Base-by-base conservation (phyloP, 2,113 vertebrate genomes). In the Scalopus aquaticus region DNA sequence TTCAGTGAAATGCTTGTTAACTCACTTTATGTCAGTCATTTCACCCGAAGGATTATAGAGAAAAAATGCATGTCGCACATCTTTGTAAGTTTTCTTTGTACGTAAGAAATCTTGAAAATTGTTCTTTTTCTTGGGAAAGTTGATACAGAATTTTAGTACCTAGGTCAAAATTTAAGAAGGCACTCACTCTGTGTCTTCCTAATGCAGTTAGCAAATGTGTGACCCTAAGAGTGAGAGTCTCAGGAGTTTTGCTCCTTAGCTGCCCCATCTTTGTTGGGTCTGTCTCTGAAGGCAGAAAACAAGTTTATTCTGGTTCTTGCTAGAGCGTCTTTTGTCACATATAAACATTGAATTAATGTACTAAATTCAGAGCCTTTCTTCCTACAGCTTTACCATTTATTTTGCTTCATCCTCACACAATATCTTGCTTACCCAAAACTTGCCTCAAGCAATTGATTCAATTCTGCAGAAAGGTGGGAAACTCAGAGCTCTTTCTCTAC, bases 1-100 rank as follows among this genome's bases (percentile, higher is more conserved):
- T 95, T 93, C 49, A 92, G 0, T 79, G 15, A 88, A 88, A 84
- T 90, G 6, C 5, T 84, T 90, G 44, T 42, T 58, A 74, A 62
- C 42, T 86, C n/a, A 90, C 78, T 91, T 93, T 81, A n/a, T 16
- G 9, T 49, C 86, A 73, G 73, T 76, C 56, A 35, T 60, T 64
- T 74, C 60, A 70, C 10, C 10, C 62, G 51, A 90, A 76, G 24
- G 7, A 49, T 82, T 88, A 46, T 77, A 51, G 6, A 84, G 70
- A 86, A 91, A 86, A n/a, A n/a, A n/a, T n/a, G 37, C 32, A 30
- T n/a, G n/a, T n/a, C 12, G 26, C 49, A n/a, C 5, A 67, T 65
- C 30, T 60, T 89, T 56, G 26, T 67, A 90, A 70, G 22, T 83
- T 87, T 44, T 85, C 30, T 78, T 44, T 60, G 11, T 77, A 76